A percentile compares a stretch with the other conserved stretches of the same genome.
Conservation (phyloP, 2,888 invertebrate genomes). For the Acronicta leporina region DNA sequence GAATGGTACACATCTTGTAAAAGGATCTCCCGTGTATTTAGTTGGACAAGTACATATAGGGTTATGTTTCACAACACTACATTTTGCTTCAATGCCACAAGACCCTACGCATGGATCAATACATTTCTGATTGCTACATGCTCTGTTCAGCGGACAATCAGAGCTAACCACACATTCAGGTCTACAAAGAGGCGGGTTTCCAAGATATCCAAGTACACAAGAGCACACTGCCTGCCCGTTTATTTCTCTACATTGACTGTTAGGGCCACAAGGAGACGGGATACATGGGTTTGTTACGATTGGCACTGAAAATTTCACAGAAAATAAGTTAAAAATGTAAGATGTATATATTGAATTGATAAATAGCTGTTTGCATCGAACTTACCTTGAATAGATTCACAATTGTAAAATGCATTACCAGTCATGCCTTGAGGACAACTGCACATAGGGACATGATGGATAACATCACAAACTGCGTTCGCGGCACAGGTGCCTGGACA, state of each 20-base stretch:
- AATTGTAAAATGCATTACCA: constrained; percentile 91
- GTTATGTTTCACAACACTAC: constrained; percentile 93
- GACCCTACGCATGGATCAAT: constrained; percentile 92
- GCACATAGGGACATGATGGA: constrained; percentile 92
- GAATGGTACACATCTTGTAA: constrained; percentile 90
- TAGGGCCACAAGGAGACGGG: constrained; percentile 93
- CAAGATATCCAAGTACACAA: constrained; percentile 91
- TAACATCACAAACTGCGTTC: constrained; percentile 92
- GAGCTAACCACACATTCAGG: constrained; percentile 94
- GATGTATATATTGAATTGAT: neutral
- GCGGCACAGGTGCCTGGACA: constrained; percentile 92
- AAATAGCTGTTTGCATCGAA: neutral
- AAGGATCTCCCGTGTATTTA: constrained; percentile 93
- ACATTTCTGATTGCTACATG: constrained; percentile 93
- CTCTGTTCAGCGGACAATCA: constrained; percentile 92
- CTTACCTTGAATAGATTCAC: constrained; percentile 86
- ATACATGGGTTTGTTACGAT: constrained; percentile 90
- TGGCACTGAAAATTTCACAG: constrained; percentile 69
- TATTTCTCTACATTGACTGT: constrained; percentile 91
- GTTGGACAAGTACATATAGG: constrained; percentile 92
- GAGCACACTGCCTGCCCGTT: constrained; percentile 93
- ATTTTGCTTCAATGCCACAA: constrained; percentile 92
- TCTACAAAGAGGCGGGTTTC: constrained; percentile 92
- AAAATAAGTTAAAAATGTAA: constrained; percentile 5
- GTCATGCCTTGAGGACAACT: constrained; percentile 91